Evolutionary conservation across 2,797 vertebrate genomes (phyloP).

Genomic region (Brachyrhaphis roseni): DNA sequence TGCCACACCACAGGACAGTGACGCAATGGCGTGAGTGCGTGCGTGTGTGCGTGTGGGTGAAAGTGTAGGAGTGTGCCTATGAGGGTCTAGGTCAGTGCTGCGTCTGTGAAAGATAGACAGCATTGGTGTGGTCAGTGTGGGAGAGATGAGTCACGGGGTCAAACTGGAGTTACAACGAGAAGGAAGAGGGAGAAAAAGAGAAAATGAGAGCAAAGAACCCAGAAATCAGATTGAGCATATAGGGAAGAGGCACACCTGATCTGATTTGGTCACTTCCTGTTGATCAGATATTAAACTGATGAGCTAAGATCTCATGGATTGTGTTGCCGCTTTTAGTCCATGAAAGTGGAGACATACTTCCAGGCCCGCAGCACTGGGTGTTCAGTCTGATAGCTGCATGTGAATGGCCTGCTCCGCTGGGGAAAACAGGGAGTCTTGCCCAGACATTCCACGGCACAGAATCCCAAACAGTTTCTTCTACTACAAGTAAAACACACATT

Average conservation of each 20-base stretch:
- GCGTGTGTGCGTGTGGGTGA: conserved; percentile 14
- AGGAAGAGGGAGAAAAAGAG: conserved; percentile 49
- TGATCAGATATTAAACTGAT: background rate
- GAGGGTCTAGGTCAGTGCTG: conserved; percentile 58
- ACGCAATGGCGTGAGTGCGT: conserved; percentile 50
- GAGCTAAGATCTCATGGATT: conserved; percentile 33
- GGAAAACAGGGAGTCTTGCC: conserved; percentile 75
- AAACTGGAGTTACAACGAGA: conserved; percentile 57
- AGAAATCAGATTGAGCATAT: conserved; percentile 42
- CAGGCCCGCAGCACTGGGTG: conserved; percentile 50
- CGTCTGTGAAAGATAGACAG: conserved; percentile 51
- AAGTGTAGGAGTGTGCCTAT: conserved; percentile 10
- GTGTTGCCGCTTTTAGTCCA: conserved; percentile 17
- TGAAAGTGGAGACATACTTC: conserved; percentile 42
- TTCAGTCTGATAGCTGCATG: conserved; percentile 61
- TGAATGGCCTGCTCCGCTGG: conserved; percentile 67
- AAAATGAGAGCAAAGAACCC: conserved; percentile 40
- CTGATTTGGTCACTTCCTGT: conserved; percentile 28
- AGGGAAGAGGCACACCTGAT: conserved; percentile 30
- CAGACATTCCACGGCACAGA: conserved; percentile 77
- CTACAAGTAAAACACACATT: conserved; percentile 63
- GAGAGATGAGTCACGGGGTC: conserved; percentile 79
- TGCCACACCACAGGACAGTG: conserved; percentile 61
- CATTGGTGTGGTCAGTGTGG: conserved; percentile 73
- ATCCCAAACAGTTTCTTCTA: conserved; percentile 78